Base-by-base conservation (phyloP, 2,888 invertebrate species). In the Poecilus cupreus region DNA sequence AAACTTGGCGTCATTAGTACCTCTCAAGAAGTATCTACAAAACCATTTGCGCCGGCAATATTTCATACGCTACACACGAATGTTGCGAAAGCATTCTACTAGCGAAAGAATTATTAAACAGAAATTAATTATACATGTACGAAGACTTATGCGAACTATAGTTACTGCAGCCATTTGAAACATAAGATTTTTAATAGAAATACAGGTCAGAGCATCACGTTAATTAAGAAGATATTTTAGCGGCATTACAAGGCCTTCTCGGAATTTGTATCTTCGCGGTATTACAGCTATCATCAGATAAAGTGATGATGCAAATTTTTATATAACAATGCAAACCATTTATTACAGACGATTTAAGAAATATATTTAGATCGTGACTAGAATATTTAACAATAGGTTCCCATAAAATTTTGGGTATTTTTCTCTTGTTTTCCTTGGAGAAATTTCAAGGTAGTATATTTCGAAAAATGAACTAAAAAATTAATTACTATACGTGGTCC, bases 231-330 rank as follows among this genome's bases (percentile, higher is more conserved):
- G 18, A 43, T 2, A 43, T 43, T 43, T 43, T 43, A 43, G 1
- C 43, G 11, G 32, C 32, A 8, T 1, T 11, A n/a, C 37, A 68
- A 68, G 20, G 68, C 5, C 18, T 68, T 68, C 37, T 68, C 10
- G 39, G 68, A 68, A 68, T 68, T 39, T 68, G 2, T 13, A 54
- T 54, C 54, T 54, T 54, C 22, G 43, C 22, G 54, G 54, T 49
- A 3, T 18, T 54, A 43, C 8, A 64, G 13, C 32, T 64, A 64
- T 54, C 54, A 60, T 60, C 60, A 60, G 26, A 60, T 26, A 60
- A 60, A 60, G n/a, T 60, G 57, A 57, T 57, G 57, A 57, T 57
- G 57, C 57, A 57, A 57, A 24, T 57, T 57, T 57, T 57, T 57
- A 57, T 43, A 43, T 57, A 22, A 57, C 57, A 57, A 57, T 26